Conservation (phyloP, 2,113 vertebrate species). For the Halcyon senegalensis region DNA sequence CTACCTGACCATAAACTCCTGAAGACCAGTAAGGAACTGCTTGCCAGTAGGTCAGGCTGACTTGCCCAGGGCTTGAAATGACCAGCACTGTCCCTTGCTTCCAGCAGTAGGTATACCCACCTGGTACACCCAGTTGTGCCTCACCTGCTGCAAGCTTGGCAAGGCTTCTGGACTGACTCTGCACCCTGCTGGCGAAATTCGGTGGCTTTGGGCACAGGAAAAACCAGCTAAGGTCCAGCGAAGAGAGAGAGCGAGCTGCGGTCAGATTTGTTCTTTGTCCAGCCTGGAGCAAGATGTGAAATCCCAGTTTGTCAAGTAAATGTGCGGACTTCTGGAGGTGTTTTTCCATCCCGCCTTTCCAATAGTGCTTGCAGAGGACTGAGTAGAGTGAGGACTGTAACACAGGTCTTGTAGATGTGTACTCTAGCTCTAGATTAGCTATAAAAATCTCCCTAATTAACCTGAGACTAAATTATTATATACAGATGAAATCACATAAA, state of each 20-base stretch:
- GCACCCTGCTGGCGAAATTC: background rate
- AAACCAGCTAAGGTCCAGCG: background rate
- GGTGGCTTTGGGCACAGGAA: background rate
- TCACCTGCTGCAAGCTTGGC: background rate
- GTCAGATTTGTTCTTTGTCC: background rate
- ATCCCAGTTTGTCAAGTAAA: background rate
- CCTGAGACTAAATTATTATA: background rate
- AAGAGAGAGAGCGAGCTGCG: background rate
- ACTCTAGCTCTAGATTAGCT: background rate
- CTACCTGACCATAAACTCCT: background rate
- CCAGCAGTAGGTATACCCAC: background rate
- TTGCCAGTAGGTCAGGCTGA: background rate
- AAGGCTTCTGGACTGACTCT: background rate
- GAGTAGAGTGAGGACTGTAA: background rate
- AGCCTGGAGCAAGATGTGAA: background rate
- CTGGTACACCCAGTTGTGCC: background rate
- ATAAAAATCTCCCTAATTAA: background rate
- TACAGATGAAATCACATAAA: background rate
- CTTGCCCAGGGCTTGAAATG: background rate
- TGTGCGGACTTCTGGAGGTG: rapidly evolving
- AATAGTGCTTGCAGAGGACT: background rate
- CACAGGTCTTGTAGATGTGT: background rate
- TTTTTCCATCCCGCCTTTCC: background rate
- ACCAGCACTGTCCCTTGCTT: background rate
- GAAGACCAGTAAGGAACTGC: background rate